Conservation (phyloP, 2,797 vertebrate species). For the Sebastes wilsoni region DNA sequence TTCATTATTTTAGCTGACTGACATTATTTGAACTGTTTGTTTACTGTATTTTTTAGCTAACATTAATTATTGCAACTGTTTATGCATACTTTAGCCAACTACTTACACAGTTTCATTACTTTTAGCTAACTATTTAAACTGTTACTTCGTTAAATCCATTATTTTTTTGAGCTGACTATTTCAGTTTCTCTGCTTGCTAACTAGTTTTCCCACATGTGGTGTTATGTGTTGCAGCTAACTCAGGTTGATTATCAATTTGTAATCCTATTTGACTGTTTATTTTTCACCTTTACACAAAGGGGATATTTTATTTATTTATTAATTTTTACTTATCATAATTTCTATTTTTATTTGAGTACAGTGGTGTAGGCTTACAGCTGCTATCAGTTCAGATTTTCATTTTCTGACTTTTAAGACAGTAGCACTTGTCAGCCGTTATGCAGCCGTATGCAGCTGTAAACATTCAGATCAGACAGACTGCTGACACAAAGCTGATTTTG, state of each 20-base stretch:
- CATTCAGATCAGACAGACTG: not conserved
- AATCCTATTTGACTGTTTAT: no score
- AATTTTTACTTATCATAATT: not conserved
- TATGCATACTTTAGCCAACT: no score
- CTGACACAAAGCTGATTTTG: conserved; percentile 9
- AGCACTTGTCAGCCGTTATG: not conserved
- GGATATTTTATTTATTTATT: not conserved
- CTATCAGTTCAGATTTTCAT: not conserved
- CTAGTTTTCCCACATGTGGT: not conserved
- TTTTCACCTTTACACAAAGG: no score
- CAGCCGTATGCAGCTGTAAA: not conserved
- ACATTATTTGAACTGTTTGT: no score
- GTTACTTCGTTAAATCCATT: no score
- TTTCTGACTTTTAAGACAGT: not conserved
- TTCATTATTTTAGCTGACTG: not conserved
- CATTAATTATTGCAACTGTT: not conserved
- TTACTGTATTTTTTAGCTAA: not conserved
- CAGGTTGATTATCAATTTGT: no score
- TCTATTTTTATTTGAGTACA: not conserved
- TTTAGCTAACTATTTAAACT: not conserved
- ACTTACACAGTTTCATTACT: not conserved
- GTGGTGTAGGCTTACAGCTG: not conserved
- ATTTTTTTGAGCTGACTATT: not conserved
- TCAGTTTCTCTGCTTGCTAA: not conserved
- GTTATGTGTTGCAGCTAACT: no score